Evolutionary conservation across 2,797 vertebrate genomes (phyloP), one percentile per base, ranked within the genome.

Genomic region (Megaceryle alcyon): DNA sequence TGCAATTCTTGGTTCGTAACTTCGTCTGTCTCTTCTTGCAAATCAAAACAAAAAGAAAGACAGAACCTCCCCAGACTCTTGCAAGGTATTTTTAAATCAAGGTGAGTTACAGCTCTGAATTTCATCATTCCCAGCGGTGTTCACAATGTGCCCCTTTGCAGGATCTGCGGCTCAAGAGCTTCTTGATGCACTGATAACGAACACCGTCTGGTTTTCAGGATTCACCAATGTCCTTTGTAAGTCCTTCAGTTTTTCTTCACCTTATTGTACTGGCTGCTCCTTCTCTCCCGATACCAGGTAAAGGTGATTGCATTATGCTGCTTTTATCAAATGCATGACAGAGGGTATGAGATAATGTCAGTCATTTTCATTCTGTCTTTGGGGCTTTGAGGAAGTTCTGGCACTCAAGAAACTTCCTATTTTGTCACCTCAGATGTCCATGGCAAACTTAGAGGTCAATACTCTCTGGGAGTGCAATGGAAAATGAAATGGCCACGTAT

Each of bases 271-370:
- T 57, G 65, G 29, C 33, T 72, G 49, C 65, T 78, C 33, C 18
- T 80, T 91, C 80, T 81, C 93, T 94, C 82, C 61, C 78, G 90
- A 14, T 51, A 91, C 44, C 61, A 51, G 59, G 76, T 57, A 76
- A 61, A 65, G 79, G 21, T 68, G 69, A 43, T 81, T 86, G 44
- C 26, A 43, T 87, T 90, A 75, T 65, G 37, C 82, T 78, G 33
- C 65, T 86, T 81, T 78, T 90, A 65, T 83, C 61, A 88, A 81
- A 75, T 0, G 2, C 14, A 23, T 71, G 82, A 78, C 57, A 90
- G 65, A 94, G 46, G 48, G 29, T 49, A 94, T 78, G 69, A 92
- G 71, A 94, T 92, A 91, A 88, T 54, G 65, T 90, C 93, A 91
- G 76, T 94, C 91, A 83, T 75, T 92, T 94, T 69, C 7, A 10